A percentile compares a stretch with the other conserved stretches of the same genome.
phyloP scores from a whole-genome alignment of 2,113 vertebrate genomes.

The Pituophis catenifer region DNA sequence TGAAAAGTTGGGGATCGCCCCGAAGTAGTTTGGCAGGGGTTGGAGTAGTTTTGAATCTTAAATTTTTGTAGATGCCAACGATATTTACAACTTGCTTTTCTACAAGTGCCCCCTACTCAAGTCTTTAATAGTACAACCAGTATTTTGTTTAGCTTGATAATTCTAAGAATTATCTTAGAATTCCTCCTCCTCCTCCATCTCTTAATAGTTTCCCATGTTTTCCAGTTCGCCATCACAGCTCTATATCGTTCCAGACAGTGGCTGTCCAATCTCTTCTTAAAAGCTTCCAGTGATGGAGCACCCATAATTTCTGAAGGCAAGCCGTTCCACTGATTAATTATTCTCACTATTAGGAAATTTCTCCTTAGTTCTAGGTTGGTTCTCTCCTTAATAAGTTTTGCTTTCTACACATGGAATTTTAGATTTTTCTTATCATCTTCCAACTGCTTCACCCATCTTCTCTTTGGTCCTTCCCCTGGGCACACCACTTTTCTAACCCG shows the following conservation, averaged over 20 bases:
- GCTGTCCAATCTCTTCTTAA: too few species aligned
- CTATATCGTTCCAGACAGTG: too few species aligned
- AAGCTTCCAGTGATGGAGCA: too few species aligned
- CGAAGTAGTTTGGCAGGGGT: background rate
- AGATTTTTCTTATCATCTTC: background rate
- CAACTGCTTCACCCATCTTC: too few species aligned
- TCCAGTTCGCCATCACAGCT: too few species aligned
- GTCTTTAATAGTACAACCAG: background rate
- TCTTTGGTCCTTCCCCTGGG: too few species aligned
- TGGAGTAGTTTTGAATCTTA: background rate
- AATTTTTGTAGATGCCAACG: background rate
- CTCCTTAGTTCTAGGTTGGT: too few species aligned
- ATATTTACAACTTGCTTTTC: background rate
- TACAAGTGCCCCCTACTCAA: background rate
- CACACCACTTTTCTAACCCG: background rate
- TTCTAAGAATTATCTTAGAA: background rate
- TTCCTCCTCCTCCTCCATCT: background rate
- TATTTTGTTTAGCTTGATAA: background rate
- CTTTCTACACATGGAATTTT: background rate
- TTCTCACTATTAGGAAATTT: too few species aligned
- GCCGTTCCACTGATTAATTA: too few species aligned
- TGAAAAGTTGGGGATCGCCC: background rate
- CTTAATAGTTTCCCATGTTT: background rate
- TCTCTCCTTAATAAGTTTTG: background rate
- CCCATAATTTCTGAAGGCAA: too few species aligned